Evolutionary conservation across 1,140 invertebrate genomes (phyloP).

Genomic region (Camponotus pennsylvanicus): DNA sequence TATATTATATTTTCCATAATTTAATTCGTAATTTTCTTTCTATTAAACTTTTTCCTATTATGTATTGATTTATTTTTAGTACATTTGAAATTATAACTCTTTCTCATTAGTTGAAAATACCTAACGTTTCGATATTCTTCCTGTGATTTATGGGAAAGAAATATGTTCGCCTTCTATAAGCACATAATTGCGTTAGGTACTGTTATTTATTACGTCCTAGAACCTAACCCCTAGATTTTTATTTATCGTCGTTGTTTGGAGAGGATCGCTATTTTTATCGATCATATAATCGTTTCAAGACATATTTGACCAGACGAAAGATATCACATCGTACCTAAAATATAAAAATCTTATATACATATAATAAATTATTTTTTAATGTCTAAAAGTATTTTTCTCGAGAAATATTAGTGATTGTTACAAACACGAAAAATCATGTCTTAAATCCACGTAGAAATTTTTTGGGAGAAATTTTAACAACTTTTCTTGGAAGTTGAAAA

Average conservation of each 20-base stretch:
- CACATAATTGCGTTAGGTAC: slow-evolving; percentile 77
- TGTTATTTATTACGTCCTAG: slow-evolving; percentile 74
- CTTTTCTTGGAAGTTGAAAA: slow-evolving; percentile 6
- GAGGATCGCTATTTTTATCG: slow-evolving; percentile 78
- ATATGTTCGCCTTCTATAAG: slow-evolving; percentile 58
- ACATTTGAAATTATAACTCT: not conserved
- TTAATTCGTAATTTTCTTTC: slow-evolving; percentile 13
- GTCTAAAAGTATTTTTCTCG: not conserved
- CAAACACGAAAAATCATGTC: not conserved
- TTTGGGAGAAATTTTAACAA: not conserved
- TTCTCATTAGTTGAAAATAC: not conserved
- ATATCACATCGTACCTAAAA: slow-evolving; percentile 27
- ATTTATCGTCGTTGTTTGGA: slow-evolving; percentile 73
- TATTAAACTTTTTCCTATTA: not conserved
- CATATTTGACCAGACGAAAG: slow-evolving; percentile 62
- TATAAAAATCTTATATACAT: slow-evolving; percentile 20
- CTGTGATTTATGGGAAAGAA: slow-evolving; percentile 24
- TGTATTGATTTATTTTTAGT: not conserved
- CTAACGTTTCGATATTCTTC: not conserved
- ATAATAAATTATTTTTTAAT: not conserved
- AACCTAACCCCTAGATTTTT: slow-evolving; percentile 66
- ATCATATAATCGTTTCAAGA: slow-evolving; percentile 72
- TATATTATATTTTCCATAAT: slow-evolving; percentile 31
- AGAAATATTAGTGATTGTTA: not conserved
- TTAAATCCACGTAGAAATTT: slow-evolving; percentile 7